Base-by-base conservation (phyloP, 2,888 invertebrate genomes). In the Cremastinae sp. region DNA sequence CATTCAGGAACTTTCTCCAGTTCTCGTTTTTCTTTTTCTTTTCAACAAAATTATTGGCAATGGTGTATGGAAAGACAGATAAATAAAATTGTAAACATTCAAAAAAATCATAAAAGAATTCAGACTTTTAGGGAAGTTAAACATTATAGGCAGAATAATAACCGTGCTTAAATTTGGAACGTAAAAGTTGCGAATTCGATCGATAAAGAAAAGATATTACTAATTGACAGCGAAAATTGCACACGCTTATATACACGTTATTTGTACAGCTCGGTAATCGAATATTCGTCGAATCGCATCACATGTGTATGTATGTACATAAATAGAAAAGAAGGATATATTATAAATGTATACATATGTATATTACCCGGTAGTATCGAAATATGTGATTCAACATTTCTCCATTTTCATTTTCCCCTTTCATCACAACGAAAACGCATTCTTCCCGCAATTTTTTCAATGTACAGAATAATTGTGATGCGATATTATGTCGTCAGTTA, bases 161-260 rank as follows among this genome's bases (percentile, higher is more conserved):
- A 28, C 28, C 2, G 18, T 49, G 49, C 49, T 49, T 20, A 37
- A 18, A 62, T 16, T 47, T 49, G 28, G 9, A 22, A 35, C 18
- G 12, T n/a, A 8, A 16, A 10, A 1, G 37, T 18, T 16, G 7
- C 10, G 18, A 47, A 35, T n/a, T 37, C 47, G 18, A 61, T 41
- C 43, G 47, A 16, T 45, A 45, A 18, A 0, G 1, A 37, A 35
- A 45, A 37, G 49, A 14, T 35, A 43, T 35, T n/a, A 28, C 5
- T 5, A 41, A 41, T 43, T 66, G 22, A 35, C 16, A 37, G 41
- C 39, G 61, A 61, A 70, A 16, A 69, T 64, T 72, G 77, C 75
- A 75, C 68, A 56, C 73, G 74, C 77, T 28, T 72, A 65, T 77
- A 66, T 77, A 70, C 55, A 69, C n/a, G 66, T 45, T 43, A 59